Percentiles rank a stretch among this genome's conserved stretches.
Conservation (phyloP, 1,140 invertebrate species). For the Sesamia nonagrioides region DNA sequence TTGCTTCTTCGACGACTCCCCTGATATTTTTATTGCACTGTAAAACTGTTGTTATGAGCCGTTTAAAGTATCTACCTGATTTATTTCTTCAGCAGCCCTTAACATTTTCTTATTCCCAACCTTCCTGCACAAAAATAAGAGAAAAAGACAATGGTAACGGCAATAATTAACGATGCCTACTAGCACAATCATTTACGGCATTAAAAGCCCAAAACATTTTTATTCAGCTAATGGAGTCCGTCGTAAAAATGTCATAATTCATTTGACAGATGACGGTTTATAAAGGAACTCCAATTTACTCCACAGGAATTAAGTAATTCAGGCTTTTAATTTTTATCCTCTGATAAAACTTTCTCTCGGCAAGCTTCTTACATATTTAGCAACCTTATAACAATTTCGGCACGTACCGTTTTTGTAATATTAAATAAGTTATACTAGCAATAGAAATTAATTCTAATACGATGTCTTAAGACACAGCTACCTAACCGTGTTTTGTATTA, state of each 20-base stretch:
- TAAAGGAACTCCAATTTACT: constrained; percentile 59
- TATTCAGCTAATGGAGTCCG: constrained; percentile 61
- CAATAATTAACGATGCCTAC: constrained; percentile 42
- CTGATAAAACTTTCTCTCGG: constrained; percentile 43
- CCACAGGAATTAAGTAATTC: constrained; percentile 58
- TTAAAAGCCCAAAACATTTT: constrained; percentile 60
- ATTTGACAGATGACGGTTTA: constrained; percentile 64
- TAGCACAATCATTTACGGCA: constrained; percentile 45
- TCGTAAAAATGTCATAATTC: constrained; percentile 61
- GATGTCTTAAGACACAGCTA: constrained; percentile 3
- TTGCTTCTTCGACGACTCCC: constrained; percentile 79
- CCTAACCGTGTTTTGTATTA: constrained; percentile 27
- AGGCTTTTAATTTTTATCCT: constrained; percentile 57
- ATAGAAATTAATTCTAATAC: constrained; percentile 27
- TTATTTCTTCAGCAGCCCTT: constrained; percentile 25
- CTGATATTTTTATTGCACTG: constrained; percentile 79
- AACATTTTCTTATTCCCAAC: background rate
- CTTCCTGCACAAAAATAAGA: constrained; percentile 7
- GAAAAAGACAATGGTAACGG: constrained; percentile 18
- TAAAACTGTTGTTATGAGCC: constrained; percentile 49
- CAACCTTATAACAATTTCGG: background rate
- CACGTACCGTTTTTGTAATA: constrained; percentile 7
- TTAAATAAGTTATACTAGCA: constrained; percentile 23
- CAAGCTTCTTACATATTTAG: constrained; percentile 27
- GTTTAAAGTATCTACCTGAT: constrained; percentile 15